Base-by-base conservation (phyloP, 1,140 invertebrate species). In the Argopecten irradians region DNA sequence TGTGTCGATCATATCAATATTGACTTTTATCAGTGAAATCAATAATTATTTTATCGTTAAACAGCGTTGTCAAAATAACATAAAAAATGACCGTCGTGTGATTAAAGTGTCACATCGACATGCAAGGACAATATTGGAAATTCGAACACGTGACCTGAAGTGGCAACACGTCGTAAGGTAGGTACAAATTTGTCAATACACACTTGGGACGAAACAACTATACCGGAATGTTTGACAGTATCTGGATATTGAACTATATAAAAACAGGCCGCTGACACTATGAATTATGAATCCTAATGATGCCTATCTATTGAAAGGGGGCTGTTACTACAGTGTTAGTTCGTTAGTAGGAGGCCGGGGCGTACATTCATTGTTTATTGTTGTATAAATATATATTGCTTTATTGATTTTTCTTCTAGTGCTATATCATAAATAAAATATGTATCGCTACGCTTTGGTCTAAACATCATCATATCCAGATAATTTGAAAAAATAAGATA, bases 331-430 rank as follows among this genome's bases (percentile, higher is more conserved):
- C 22, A 28, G 55, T 3, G 3, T 19, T 55, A n/a, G 22, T 71
- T n/a, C 22, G 55, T 71, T 71, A 71, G 55, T 16, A n/a, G 16
- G 28, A 5, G n/a, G 7, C 55, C 55, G 11, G n/a, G 55, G n/a
- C 55, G n/a, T 71, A 46, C 43, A 71, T n/a, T 71, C n/a, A 71
- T 28, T 71, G 22, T 8, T 71, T 28, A 71, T 71, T 71, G 22
- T 71, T 71, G 55, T 71, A 71, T 71, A 28, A 71, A 71, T 71
- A 28, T 71, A 71, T 71, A 71, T 71, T 71, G 55, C 28, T 71
- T 71, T n/a, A 71, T 71, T 71, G 55, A 71, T 71, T 71, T 71
- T 71, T 71, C 1, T 71, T n/a, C 28, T n/a, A 71, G 55, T 16
- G 16, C 8, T n/a, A 71, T 28, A 71, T 28, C 22, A 71, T 28